These are phyloP conservation scores for Drosophila sturtevanti DNA, from an alignment of 1,140 invertebrate species.

Conservation along the genomic window DNA sequence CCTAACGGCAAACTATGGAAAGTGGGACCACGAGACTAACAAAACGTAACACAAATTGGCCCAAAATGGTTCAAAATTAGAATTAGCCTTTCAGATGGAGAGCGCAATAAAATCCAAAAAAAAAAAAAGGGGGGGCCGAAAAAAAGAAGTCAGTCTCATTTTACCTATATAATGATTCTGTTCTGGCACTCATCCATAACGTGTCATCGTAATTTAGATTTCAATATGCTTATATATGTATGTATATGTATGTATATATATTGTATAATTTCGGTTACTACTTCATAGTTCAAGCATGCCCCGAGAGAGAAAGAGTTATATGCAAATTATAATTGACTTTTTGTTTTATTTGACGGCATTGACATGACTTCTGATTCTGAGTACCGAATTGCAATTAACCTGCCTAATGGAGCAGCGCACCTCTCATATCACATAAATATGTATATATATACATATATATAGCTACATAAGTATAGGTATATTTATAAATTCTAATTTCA, in stretches of 20 bases:
- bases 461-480: background rate
- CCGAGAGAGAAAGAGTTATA: background rate
- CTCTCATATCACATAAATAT: background rate
- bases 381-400: conserved; percentile 23
- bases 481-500: background rate
- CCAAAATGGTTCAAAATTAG: background rate
- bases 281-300: background rate
- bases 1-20: conserved; percentile 25
- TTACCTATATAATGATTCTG: background rate
- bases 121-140: too few species aligned
- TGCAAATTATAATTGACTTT: conserved; percentile 28
- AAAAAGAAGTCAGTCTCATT: background rate
- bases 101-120: background rate
- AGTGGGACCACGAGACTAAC: conserved; percentile 5
- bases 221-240: background rate
- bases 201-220: background rate
- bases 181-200: conserved; percentile 7
- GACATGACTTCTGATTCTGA: conserved; percentile 38
- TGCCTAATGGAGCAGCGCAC: conserved; percentile 41
- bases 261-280: background rate
- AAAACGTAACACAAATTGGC: background rate
- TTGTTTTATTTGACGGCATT: background rate
- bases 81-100: background rate
- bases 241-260: background rate
- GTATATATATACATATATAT: background rate